Evolutionary conservation across 2,113 vertebrate genomes (phyloP).

Genomic region (Salvelinus namaycush): DNA sequence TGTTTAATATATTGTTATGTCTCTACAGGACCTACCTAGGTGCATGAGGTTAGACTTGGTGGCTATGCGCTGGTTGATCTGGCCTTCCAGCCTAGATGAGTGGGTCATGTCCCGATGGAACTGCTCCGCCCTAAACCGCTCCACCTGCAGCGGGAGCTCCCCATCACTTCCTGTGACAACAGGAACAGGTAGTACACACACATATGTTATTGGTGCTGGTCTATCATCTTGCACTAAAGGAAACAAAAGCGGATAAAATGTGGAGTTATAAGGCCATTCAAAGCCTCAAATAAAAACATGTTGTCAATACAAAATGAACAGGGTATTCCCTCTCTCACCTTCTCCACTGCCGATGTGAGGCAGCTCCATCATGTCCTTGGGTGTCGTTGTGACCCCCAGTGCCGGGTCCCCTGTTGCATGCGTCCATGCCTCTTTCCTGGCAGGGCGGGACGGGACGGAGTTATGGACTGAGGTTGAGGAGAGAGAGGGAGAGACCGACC

Average conservation of each 20-base stretch:
- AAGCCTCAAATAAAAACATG: too few species aligned
- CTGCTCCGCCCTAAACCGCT: background rate
- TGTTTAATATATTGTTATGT: too few species aligned
- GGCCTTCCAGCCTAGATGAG: background rate
- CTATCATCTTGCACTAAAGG: too few species aligned
- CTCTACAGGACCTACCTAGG: background rate
- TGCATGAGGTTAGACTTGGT: background rate
- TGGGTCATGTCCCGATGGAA: background rate
- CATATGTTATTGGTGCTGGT: background rate
- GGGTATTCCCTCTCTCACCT: background rate
- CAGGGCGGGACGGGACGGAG: background rate
- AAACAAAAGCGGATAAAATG: too few species aligned
- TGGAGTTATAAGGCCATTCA: too few species aligned
- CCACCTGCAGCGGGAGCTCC: background rate
- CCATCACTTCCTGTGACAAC: background rate
- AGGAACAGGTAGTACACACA: background rate
- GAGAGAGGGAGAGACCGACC: background rate
- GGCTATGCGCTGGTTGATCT: conserved; percentile 6
- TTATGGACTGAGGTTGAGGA: background rate
- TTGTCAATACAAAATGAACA: too few species aligned
- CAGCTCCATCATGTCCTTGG: background rate
- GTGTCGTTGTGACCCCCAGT: background rate
- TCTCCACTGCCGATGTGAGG: conserved; percentile 10
- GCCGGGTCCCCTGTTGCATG: background rate
- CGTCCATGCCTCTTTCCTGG: background rate